Evolutionary conservation across 2,797 vertebrate genomes (phyloP).

Genomic region (Nannoperca australis): DNA sequence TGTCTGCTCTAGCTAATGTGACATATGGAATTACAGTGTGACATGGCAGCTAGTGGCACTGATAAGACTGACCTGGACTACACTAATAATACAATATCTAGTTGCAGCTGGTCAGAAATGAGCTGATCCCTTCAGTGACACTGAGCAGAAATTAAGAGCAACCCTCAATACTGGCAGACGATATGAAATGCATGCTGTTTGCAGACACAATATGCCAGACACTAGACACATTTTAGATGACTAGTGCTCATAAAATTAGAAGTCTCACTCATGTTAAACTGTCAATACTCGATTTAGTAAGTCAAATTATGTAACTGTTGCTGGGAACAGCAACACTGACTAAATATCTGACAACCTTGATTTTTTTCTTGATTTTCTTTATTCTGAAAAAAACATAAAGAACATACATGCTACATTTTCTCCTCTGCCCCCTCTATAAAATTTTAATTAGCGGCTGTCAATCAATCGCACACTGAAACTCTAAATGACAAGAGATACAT

Average conservation of each 20-base stretch:
- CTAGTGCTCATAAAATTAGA: background rate
- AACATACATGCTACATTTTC: conserved; percentile 3
- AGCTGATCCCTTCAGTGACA: background rate
- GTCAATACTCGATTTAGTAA: background rate
- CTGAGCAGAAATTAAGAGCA: background rate
- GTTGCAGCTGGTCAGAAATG: background rate
- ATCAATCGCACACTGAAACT: background rate
- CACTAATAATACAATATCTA: no score
- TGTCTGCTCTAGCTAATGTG: background rate
- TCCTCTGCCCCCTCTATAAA: conserved; percentile 5
- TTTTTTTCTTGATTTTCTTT: background rate
- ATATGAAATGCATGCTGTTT: background rate
- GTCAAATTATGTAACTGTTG: background rate
- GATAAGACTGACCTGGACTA: background rate
- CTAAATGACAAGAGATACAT: background rate
- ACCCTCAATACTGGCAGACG: background rate
- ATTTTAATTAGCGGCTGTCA: conserved; percentile 2
- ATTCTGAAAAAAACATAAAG: background rate
- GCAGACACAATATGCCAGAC: background rate
- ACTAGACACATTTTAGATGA: background rate
- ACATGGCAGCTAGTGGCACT: background rate
- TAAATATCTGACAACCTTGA: background rate
- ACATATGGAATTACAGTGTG: background rate
- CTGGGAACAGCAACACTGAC: background rate
- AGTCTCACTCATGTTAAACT: background rate